Evolutionary conservation across 2,797 vertebrate genomes (phyloP).

Genomic region (Sebastes iracundus): DNA sequence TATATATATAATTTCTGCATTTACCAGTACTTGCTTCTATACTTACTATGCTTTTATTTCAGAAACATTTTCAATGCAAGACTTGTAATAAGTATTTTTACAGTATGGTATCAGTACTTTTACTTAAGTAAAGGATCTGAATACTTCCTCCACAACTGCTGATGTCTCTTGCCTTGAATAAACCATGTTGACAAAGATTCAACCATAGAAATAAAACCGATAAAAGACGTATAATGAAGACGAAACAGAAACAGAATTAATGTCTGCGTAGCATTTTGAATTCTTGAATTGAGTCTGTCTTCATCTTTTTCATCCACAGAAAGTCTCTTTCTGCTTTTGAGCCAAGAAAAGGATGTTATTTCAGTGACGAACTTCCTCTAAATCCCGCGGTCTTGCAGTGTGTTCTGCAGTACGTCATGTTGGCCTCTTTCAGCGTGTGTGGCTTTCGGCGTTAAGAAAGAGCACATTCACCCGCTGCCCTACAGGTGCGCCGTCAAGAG

Average conservation of each 20-base stretch:
- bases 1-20: neutral
- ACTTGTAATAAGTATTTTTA: neutral
- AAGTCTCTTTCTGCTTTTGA: neutral
- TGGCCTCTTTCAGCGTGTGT: conserved; percentile 43
- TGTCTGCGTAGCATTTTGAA: neutral
- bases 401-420: conserved; percentile 8
- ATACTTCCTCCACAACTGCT: neutral
- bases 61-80: neutral
- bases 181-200: neutral
- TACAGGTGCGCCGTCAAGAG: conserved; percentile 51
- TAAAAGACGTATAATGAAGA: neutral
- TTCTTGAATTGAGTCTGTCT: neutral
- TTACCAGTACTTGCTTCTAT: neutral
- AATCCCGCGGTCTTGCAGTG: conserved; percentile 5
- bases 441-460: conserved; percentile 52
- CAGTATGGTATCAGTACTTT: neutral
- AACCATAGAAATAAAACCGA: neutral
- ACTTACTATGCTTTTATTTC: neutral
- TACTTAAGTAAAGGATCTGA: neutral
- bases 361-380: conserved; percentile 3
- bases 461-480: conserved; percentile 35
- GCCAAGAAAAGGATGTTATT: conserved; percentile 34
- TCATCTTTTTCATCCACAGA: neutral
- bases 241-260: neutral
- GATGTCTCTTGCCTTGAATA: neutral